Evolutionary conservation across 1,140 invertebrate genomes (phyloP).

Genomic region (Pachypeltis micranthus): DNA sequence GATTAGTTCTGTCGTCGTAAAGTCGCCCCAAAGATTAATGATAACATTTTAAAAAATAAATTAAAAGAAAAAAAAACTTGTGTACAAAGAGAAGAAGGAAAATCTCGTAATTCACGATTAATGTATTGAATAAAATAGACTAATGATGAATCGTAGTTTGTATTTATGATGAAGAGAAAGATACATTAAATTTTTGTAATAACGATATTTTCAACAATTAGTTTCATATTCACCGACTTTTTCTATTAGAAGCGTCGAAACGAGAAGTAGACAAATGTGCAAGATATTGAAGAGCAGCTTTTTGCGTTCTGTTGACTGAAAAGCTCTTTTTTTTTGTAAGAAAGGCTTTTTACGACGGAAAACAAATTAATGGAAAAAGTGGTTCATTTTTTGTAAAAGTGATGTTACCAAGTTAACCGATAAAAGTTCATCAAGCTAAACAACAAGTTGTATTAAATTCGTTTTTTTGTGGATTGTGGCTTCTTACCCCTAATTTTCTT

Average conservation of each 20-base stretch:
- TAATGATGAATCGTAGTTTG: neutral
- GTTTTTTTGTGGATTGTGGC: no score
- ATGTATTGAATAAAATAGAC: slow-evolving; percentile 1
- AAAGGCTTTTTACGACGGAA: neutral
- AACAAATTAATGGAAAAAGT: neutral
- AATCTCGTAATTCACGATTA: no score
- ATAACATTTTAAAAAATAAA: neutral
- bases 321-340: neutral
- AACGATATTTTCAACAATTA: slow-evolving; percentile 3
- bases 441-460: slow-evolving; percentile 5
- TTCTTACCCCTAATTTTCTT: no score
- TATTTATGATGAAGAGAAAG: neutral
- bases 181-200: neutral
- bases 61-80: neutral
- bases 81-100: no score
- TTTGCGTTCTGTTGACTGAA: slow-evolving; percentile 1
- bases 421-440: neutral
- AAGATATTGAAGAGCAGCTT: neutral
- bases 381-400: neutral
- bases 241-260: neutral
- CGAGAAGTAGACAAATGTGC: neutral
- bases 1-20: slow-evolving; percentile 1
- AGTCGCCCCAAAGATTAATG: slow-evolving; percentile 7
- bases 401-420: neutral
- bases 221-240: slow-evolving; percentile 4